A percentile compares a stretch with the other conserved stretches of the same genome.
phyloP scores from a whole-genome alignment of 2,888 invertebrate genomes.

The Branchellion lobata region DNA sequence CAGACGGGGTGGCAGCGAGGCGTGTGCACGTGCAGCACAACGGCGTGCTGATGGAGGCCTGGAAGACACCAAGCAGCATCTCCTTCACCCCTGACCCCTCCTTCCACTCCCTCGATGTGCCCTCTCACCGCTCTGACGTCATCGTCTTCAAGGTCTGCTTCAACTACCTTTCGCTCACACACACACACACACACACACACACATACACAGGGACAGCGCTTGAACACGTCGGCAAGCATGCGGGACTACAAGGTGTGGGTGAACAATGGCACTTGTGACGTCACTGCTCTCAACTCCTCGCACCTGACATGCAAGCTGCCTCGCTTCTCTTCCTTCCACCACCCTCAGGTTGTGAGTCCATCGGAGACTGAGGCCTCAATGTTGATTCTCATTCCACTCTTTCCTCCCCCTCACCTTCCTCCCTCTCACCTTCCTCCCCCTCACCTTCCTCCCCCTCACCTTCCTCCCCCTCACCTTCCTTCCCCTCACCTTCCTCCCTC shows the following conservation, averaged over 20 bases:
- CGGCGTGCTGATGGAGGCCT: neutral
- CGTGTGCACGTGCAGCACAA: too few species aligned
- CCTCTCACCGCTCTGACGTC: neutral
- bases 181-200: neutral
- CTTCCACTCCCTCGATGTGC: neutral
- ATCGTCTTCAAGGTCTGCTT: neutral
- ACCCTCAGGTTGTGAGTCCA: neutral
- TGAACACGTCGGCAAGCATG: too few species aligned
- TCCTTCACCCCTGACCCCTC: neutral
- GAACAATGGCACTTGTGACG: slow-evolving; percentile 46
- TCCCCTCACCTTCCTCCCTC: neutral
- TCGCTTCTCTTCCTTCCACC: slow-evolving; percentile 2
- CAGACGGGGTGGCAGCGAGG: too few species aligned
- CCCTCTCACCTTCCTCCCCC: neutral
- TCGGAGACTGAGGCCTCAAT: neutral
- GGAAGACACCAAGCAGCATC: neutral
- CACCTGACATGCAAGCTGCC: slow-evolving; percentile 43
- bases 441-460: too few species aligned
- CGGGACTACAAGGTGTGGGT: slow-evolving; percentile 43
- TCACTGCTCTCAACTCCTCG: slow-evolving; percentile 43
- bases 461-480: neutral
- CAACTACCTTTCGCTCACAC: neutral
- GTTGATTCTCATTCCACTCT: slow-evolving; percentile 2
- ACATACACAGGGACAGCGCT: too few species aligned
- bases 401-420: neutral